Evolutionary conservation across 2,113 vertebrate species (phyloP), one percentile per base, ranked within the genome.

Genomic region (Haplochromis vanheusdeni): DNA sequence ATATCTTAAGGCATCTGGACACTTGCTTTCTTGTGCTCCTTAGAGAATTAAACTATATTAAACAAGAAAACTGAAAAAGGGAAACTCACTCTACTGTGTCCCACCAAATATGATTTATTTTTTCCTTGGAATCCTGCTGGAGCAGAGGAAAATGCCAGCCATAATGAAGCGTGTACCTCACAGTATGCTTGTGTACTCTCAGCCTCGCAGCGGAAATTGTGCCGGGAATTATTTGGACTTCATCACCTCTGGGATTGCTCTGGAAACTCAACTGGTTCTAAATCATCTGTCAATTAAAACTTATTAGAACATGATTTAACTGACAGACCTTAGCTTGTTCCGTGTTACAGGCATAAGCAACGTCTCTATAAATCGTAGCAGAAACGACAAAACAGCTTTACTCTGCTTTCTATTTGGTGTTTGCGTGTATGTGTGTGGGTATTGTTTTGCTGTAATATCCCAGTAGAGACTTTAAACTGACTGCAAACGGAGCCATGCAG

Each of bases 141-240:
- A 83, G 42, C 81, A 17, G 51, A 86, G 77, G 79, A 65, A 90
- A 86, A 89, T 77, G 85, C 52, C 82, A 90, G 9, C 88, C 12
- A 81, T 86, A 87, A 91, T 91, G 87, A 93, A 65, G 23, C 79
- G 6, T 83, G 47, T 19, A 17, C 56, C 60, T 42, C 60, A 77
- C 79, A 47, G 35, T 35, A 56, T 45, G 77, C 83, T 81, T 35
- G 55, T 79, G 49, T 45, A 60, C 73, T 87, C 83, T 35, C 56
- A 83, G 55, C 45, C 51, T 54, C 10, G 7, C 7, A n/a, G 26
- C 9, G 23, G 62, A 80, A 68, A 83, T 40, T 82, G 81, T 19
- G 77, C 11, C 9, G 23, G 87, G 80, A 89, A 88, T 90, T 73
- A 84, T 87, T 83, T 84, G 12, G 49, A 90, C 26, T 84, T 85